Percentiles rank a stretch among this genome's conserved stretches.
Evolutionary conservation across 2,113 vertebrate species (phyloP).

Genomic region (Eptatretus burgeri): DNA sequence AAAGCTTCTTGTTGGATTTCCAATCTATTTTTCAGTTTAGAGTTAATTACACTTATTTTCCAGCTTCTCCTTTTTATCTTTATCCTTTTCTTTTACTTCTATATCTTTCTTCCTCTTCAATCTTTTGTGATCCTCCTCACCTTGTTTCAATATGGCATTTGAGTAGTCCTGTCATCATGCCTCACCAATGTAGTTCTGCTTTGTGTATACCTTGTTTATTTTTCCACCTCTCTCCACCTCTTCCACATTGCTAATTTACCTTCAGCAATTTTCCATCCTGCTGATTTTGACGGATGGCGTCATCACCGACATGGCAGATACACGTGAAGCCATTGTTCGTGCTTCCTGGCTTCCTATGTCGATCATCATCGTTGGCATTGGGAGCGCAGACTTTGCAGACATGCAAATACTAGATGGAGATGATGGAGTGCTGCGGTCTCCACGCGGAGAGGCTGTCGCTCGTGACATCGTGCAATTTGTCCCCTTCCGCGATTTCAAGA

Average conservation of each 20-base stretch:
- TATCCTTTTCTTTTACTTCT: too few species aligned
- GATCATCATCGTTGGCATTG: constrained; percentile 75
- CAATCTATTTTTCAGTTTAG: too few species aligned
- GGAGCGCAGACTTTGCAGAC: constrained; percentile 79
- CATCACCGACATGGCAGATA: constrained; percentile 94
- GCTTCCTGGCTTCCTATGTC: constrained; percentile 94
- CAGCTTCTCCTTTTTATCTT: too few species aligned
- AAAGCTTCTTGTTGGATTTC: too few species aligned
- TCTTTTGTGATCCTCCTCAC: too few species aligned
- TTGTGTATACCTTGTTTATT: too few species aligned
- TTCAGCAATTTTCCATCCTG: constrained; percentile 86
- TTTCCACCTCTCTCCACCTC: neutral
- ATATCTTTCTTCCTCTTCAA: too few species aligned
- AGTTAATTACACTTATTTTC: too few species aligned
- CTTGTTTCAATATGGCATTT: too few species aligned
- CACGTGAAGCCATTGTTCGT: constrained; percentile 72
- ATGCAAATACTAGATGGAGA: constrained; percentile 93
- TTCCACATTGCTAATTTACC: neutral
- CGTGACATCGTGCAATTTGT: constrained; percentile 93
- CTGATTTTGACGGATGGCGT: constrained; percentile 82
- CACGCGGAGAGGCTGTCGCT: constrained; percentile 60
- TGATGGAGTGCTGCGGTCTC: constrained; percentile 61
- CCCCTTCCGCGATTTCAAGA: constrained; percentile 89
- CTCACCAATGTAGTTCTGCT: too few species aligned
- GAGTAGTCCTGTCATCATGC: too few species aligned